Percentiles rank a stretch among this genome's conserved stretches.
These are phyloP conservation scores for rat (Rattus norvegicus) DNA, from an alignment of 2,113 vertebrate genomes.

Conservation along the genomic window DNA sequence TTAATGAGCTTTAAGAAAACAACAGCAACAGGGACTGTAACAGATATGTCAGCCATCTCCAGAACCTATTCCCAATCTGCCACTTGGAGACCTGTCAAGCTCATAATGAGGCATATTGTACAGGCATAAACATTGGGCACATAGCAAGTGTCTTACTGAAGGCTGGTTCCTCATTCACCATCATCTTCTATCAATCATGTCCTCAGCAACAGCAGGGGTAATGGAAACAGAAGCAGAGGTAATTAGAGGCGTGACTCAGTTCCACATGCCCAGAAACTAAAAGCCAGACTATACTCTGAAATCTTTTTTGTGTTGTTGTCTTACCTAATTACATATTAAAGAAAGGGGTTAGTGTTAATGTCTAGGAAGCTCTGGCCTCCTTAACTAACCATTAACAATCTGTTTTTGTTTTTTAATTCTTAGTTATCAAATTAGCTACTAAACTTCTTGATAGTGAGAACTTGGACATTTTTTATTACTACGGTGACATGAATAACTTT, in stretches of 20 bases:
- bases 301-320: neutral
- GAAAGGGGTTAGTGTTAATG: neutral
- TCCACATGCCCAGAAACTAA: conserved; percentile 59
- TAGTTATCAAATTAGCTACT: neutral
- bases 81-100: conserved; percentile 73
- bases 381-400: neutral
- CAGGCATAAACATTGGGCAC: conserved; percentile 57
- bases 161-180: conserved; percentile 26
- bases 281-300: conserved; percentile 42
- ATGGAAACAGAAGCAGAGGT: conserved; percentile 70
- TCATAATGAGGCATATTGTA: conserved; percentile 78
- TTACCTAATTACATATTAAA: conserved; percentile 6
- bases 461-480: conserved; percentile 4
- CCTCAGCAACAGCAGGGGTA: conserved; percentile 70
- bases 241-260: conserved; percentile 71
- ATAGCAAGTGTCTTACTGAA: conserved; percentile 50
- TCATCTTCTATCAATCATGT: conserved; percentile 76
- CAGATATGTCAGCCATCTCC: conserved; percentile 42
- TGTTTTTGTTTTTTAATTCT: neutral
- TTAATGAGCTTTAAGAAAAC: neutral
- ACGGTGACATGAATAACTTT: neutral
- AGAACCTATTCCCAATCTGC: conserved; percentile 62
- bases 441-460: neutral
- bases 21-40: neutral
- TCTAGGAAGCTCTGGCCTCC: neutral